Evolutionary conservation across 2,113 vertebrate species (phyloP), one percentile per base, ranked within the genome.

Genomic region (Circaetus cinerascens): DNA sequence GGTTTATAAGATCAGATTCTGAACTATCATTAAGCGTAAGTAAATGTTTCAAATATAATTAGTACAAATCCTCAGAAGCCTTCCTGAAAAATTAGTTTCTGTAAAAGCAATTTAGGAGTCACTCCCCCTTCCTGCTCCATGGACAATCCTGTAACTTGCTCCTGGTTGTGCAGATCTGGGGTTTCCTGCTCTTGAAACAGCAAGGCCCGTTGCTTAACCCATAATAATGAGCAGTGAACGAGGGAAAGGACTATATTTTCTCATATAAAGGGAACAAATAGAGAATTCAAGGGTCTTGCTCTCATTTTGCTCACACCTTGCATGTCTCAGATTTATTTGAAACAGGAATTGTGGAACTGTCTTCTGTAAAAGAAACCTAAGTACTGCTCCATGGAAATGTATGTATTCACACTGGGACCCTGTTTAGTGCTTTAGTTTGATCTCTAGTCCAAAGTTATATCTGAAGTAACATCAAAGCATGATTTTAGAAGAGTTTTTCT

Each of bases 381-480:
- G 84, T 79, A 73, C 74, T 50, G 76, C 89, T 95, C 76, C 56
- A 25, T 74, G 73, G 88, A 94, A 78, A 93, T 69, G 53, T 32
- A 92, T 86, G 55, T 46, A 64, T 79, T 91, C 93, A 96, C 89
- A 91, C 87, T 73, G 84, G 26, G 86, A 67, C 38, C 57, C 86
- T 91, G 75, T 95, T 96, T 95, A 95, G 87, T 66, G 74, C 62
- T 69, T 78, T 29, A 59, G 77, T 95, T 97, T 94, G 91, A 97
- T 95, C 89, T 96, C 62, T 41, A 85, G 81, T 82, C 66, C 88
- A 90, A 95, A 95, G 93, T 76, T 27, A 21, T 80, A 92, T 60
- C 90, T 95, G 95, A 94, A 96, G 95, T 93, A 79, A 91, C 93
- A 96, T 96, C 95, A 97, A 97, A 97, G 96, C 17, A 7, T 8